Base-by-base conservation (phyloP, 2,888 invertebrate species). In the Lampropteryx suffumata region DNA sequence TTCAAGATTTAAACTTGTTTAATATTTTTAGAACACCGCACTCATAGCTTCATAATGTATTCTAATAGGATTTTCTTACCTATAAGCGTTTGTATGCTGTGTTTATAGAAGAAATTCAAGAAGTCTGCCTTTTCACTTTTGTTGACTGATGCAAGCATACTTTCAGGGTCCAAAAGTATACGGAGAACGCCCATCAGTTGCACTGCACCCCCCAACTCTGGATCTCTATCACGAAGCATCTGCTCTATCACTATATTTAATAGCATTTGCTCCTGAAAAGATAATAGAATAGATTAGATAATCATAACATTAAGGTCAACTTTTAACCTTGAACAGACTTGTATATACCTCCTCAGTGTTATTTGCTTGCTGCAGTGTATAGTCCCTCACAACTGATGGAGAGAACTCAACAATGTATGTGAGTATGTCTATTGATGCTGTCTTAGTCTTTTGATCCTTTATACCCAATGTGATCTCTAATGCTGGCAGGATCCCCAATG, bases 81-180 rank as follows among this genome's bases (percentile, higher is more conserved):
- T 90, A 98, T 97, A 68, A 99, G 92, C 45, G 97, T 96, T 81
- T 98, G 97, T 92, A 99, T 97, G 91, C 98, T 98, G 88, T 98
- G 96, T 84, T 98, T 98, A 91, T 99, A 99, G 90, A 99, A 99
- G 86, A 98, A 98, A 84, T 96, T 97, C 47, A 99, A 93, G 84
- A 99, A 99, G 84, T 99, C 99, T 11, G 97, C 96, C 86, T 99
- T 99, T 91, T 99, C 99, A 49, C 97, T 96, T 88, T 98, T 98
- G 84, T 97, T 97, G 45, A 95, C 94, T 45, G 96, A 94, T 49
- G 97, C 95, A 61, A 99, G 91, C 99, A 99, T 99, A 82, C 99
- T 99, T 83, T 99, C 99, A 5, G 99, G 99, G 84, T 99, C 99
- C 40, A 99, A 92, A 26, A 99, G 91, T 65, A 98, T 94, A 74